Conservation (phyloP, 1,140 invertebrate species). For the Micrasema minimum region DNA sequence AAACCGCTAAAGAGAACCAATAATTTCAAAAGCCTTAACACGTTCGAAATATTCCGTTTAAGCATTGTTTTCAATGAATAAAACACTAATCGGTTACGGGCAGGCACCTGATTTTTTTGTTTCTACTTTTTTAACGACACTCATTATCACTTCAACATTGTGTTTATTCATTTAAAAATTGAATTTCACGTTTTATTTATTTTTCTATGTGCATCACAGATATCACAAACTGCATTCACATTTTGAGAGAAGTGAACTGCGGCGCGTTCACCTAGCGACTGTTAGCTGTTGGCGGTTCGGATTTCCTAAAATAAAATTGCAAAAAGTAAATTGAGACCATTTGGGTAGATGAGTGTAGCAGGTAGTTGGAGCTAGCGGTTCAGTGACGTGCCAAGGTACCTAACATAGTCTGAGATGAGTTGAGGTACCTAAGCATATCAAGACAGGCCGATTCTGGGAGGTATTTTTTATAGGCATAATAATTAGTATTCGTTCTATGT, state of each 20-base stretch:
- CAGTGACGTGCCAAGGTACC: background rate
- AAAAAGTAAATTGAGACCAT: constrained; percentile 35
- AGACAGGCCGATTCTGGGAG: no score
- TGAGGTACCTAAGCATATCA: no score
- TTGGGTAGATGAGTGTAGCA: background rate
- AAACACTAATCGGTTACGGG: background rate
- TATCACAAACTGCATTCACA: constrained; percentile 8
- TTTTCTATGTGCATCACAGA: background rate
- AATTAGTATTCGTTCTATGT: no score
- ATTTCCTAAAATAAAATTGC: constrained; percentile 35
- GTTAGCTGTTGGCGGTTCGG: constrained; percentile 21
- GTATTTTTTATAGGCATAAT: no score
- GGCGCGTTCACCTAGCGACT: constrained; percentile 12
- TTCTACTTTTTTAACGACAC: background rate
- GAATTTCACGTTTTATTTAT: no score
- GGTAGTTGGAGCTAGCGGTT: constrained; percentile 21
- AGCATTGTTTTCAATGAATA: constrained; percentile 23
- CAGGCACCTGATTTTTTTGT: background rate
- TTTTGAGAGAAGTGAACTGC: background rate
- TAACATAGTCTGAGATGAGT: no score
- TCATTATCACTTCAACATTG: background rate
- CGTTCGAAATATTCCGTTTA: constrained; percentile 9
- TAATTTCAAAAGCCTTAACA: background rate
- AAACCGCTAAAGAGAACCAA: constrained; percentile 12
- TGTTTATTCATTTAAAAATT: no score